Evolutionary conservation across 2,797 vertebrate genomes (phyloP).

Genomic region (Premnoplex brunnescens): DNA sequence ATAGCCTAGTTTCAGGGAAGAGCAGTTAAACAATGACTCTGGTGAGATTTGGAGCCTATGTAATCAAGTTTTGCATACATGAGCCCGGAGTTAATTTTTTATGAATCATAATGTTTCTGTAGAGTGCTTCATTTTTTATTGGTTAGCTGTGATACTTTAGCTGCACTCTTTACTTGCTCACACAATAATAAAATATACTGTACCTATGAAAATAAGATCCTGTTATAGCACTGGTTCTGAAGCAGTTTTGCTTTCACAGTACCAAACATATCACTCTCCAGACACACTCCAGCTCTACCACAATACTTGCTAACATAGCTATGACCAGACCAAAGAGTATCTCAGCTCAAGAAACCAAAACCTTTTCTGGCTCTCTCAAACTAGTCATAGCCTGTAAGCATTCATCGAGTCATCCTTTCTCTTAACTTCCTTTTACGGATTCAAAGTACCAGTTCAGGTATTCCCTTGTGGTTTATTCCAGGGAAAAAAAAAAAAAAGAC

Average conservation of each 20-base stretch:
- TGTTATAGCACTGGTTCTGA: background rate
- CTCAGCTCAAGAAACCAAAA: background rate
- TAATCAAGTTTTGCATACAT: conserved; percentile 24
- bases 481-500: background rate
- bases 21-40: conserved; percentile 24
- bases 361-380: background rate
- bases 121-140: background rate
- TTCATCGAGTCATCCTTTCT: background rate
- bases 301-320: background rate
- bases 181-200: background rate
- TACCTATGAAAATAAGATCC: background rate
- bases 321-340: background rate
- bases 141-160: background rate
- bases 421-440: background rate
- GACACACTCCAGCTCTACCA: background rate
- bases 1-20: background rate
- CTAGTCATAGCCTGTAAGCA: background rate
- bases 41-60: background rate
- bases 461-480: background rate
- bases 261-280: background rate
- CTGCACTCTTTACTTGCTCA: background rate
- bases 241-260: background rate
- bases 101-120: background rate
- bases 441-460: background rate
- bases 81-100: conserved; percentile 19